These are phyloP conservation scores for Ptychoptera albimana DNA, from an alignment of 2,888 invertebrate species.

Conservation along the genomic window DNA sequence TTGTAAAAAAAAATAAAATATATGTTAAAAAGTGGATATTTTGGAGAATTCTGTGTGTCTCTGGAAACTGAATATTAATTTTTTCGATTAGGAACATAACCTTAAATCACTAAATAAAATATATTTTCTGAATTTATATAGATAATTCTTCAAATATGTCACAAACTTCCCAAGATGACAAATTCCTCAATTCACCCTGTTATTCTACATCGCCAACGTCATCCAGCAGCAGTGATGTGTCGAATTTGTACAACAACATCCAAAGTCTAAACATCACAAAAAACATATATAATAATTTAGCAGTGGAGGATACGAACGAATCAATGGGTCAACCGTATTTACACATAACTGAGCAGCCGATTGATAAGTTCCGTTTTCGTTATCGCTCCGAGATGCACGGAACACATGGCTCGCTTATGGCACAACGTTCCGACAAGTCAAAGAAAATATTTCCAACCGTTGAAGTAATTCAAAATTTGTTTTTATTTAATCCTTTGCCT, in stretches of 20 bases:
- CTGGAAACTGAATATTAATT: no score
- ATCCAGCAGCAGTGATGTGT: neutral
- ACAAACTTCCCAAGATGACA: no score
- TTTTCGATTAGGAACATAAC: no score
- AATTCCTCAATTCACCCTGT: neutral
- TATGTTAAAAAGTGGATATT: no score
- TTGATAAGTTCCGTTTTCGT: constrained; percentile 65
- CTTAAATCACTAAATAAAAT: no score
- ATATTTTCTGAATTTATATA: no score
- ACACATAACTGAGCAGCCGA: constrained; percentile 54
- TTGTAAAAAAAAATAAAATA: no score
- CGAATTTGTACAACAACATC: neutral
- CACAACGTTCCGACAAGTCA: constrained; percentile 39
- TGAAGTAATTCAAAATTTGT: constrained; percentile 28
- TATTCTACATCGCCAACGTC: neutral
- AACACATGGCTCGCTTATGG: constrained; percentile 64
- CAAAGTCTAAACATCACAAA: neutral
- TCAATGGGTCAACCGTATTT: constrained; percentile 32
- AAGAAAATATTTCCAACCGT: constrained; percentile 61
- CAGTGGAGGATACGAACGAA: neutral
- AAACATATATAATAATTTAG: neutral
- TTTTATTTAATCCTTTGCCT: no score
- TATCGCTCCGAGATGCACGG: constrained; percentile 81
- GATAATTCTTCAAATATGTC: no score
- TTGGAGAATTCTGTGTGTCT: no score